A percentile compares a stretch with the other conserved stretches of the same genome.
These are phyloP conservation scores for Rousettus leschenaultii DNA, from an alignment of 2,113 vertebrate species.

Conservation along the genomic window DNA sequence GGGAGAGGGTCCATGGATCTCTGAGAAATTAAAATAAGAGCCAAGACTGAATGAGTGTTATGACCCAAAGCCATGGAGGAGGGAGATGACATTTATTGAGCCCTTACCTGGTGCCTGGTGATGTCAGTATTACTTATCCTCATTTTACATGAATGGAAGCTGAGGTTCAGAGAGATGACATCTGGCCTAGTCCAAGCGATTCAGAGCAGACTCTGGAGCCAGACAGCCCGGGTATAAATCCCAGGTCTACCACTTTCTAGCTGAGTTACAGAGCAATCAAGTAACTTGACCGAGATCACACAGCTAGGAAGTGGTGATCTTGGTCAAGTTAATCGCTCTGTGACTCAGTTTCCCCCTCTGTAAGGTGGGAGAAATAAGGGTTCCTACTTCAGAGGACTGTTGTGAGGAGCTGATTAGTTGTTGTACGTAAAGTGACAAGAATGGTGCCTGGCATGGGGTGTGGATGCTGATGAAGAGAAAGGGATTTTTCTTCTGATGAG, in stretches of 20 bases:
- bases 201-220: neutral
- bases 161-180: neutral
- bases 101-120: neutral
- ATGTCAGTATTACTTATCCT: neutral
- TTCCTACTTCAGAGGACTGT: neutral
- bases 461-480: accelerated
- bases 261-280: neutral
- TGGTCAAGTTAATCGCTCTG: neutral
- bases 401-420: neutral
- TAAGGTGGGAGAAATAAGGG: neutral
- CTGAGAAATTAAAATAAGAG: neutral
- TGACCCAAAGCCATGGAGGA: neutral
- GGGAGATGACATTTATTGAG: neutral
- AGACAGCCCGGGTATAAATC: neutral
- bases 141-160: neutral
- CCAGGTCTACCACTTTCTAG: neutral
- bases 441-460: accelerated
- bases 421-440: accelerated
- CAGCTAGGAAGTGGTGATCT: neutral
- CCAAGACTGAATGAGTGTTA: neutral
- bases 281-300: neutral
- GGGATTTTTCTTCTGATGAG: neutral
- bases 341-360: neutral
- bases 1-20: neutral
- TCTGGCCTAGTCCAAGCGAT: neutral